Percentiles rank a stretch among this genome's conserved stretches.
These are phyloP conservation scores for Agrilus biguttatus DNA, from an alignment of 2,888 invertebrate genomes.

Conservation along the genomic window DNA sequence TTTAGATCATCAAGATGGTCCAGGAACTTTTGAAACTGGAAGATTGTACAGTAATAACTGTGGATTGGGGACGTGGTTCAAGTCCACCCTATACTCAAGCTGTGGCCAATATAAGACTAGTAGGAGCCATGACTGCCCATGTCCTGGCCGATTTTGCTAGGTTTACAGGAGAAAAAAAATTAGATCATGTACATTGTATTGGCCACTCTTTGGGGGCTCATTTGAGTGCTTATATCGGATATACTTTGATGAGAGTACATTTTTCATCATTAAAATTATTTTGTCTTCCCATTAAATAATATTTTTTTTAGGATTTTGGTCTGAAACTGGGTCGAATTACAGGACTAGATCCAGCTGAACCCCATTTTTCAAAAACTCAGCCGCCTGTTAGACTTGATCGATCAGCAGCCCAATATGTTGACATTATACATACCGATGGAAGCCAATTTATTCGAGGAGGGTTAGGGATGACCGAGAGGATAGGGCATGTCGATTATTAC, in stretches of 20 bases:
- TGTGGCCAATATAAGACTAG: slow-evolving; percentile 76
- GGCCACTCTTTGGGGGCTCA: slow-evolving; percentile 83
- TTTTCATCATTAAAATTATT: background rate
- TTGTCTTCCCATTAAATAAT: background rate
- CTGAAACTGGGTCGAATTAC: slow-evolving; percentile 65
- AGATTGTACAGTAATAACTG: slow-evolving; percentile 58
- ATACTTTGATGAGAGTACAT: slow-evolving; percentile 47
- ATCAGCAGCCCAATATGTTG: slow-evolving; percentile 77
- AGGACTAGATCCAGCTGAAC: slow-evolving; percentile 85
- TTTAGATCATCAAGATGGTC: slow-evolving; percentile 52
- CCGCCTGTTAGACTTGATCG: slow-evolving; percentile 71
- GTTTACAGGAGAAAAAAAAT: slow-evolving; percentile 28
- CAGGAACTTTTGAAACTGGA: slow-evolving; percentile 56
- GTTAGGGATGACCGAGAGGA: slow-evolving; percentile 66
- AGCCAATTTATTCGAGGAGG: slow-evolving; percentile 61
- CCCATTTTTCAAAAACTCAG: slow-evolving; percentile 72
- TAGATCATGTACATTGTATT: slow-evolving; percentile 64
- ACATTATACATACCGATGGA: slow-evolving; percentile 80
- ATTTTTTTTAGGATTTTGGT: slow-evolving; percentile 40
- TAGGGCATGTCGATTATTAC: slow-evolving; percentile 84
- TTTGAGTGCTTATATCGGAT: slow-evolving; percentile 71
- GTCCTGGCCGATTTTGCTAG: slow-evolving; percentile 37
- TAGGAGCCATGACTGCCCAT: slow-evolving; percentile 72
- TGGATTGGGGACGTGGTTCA: slow-evolving; percentile 80
- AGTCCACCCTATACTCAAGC: slow-evolving; percentile 85